These are phyloP conservation scores for Xestia xanthographa DNA, from an alignment of 2,888 invertebrate species.

Conservation along the genomic window DNA sequence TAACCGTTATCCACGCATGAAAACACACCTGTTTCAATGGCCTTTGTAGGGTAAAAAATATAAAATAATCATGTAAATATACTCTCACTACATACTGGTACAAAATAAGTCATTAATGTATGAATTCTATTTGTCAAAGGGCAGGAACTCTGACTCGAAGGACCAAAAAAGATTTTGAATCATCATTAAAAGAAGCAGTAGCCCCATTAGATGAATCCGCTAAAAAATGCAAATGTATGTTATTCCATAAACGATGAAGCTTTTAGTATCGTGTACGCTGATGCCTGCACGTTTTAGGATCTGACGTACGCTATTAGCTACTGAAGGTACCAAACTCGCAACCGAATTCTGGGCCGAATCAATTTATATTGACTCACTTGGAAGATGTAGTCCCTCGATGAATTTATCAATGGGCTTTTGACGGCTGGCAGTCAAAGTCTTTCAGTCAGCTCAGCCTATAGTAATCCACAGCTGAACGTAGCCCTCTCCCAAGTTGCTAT, in stretches of 20 bases:
- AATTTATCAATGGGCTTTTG: not conserved
- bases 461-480: not conserved
- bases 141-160: not conserved
- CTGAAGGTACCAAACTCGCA: not conserved
- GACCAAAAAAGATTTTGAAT: not conserved
- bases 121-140: not conserved
- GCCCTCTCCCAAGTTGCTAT: not conserved
- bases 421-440: not conserved
- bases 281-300: not conserved
- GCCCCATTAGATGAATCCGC: not conserved
- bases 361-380: not conserved
- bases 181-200: not conserved
- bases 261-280: not conserved
- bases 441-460: not conserved
- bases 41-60: not conserved
- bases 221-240: not conserved
- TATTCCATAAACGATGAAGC: not conserved
- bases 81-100: not conserved
- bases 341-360: not conserved
- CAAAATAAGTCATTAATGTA: not conserved
- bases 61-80: not conserved
- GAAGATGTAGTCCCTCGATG: not conserved
- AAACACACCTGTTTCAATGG: constrained; percentile 23
- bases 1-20: constrained; percentile 26
- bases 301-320: not conserved